Evolutionary conservation across 2,797 vertebrate genomes (phyloP).

Genomic region (Epinephelus malabaricus): DNA sequence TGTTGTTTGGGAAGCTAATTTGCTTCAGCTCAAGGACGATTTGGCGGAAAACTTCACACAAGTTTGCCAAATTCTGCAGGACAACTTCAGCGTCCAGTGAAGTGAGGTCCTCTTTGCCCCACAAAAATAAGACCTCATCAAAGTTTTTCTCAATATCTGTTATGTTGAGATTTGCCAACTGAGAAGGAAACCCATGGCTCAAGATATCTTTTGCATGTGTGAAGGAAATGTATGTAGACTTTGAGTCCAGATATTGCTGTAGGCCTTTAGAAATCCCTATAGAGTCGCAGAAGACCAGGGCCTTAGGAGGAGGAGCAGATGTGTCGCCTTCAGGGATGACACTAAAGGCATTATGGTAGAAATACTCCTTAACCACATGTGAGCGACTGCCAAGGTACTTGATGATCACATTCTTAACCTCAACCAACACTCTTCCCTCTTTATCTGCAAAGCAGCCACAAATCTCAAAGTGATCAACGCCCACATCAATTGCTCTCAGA

Average conservation of each 20-base stretch:
- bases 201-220: slow-evolving; percentile 68
- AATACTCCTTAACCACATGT: slow-evolving; percentile 83
- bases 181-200: slow-evolving; percentile 60
- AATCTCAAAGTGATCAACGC: slow-evolving; percentile 81
- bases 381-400: slow-evolving; percentile 79
- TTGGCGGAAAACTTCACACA: slow-evolving; percentile 88
- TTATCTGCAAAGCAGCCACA: slow-evolving; percentile 90
- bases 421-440: slow-evolving; percentile 86
- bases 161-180: slow-evolving; percentile 75
- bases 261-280: slow-evolving; percentile 84
- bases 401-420: slow-evolving; percentile 84
- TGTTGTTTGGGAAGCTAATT: slow-evolving; percentile 68
- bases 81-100: slow-evolving; percentile 66
- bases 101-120: slow-evolving; percentile 86
- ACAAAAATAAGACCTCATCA: slow-evolving; percentile 89
- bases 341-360: slow-evolving; percentile 87
- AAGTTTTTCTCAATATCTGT: slow-evolving; percentile 73
- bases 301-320: slow-evolving; percentile 60
- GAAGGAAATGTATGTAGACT: slow-evolving; percentile 58
- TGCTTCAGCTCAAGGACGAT: slow-evolving; percentile 83
- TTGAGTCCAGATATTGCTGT: slow-evolving; percentile 80
- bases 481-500: slow-evolving; percentile 81
- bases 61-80: slow-evolving; percentile 81
- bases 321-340: slow-evolving; percentile 53
- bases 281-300: slow-evolving; percentile 87